Evolutionary conservation across 2,888 invertebrate genomes (phyloP).

Genomic region (Tachina fera): DNA sequence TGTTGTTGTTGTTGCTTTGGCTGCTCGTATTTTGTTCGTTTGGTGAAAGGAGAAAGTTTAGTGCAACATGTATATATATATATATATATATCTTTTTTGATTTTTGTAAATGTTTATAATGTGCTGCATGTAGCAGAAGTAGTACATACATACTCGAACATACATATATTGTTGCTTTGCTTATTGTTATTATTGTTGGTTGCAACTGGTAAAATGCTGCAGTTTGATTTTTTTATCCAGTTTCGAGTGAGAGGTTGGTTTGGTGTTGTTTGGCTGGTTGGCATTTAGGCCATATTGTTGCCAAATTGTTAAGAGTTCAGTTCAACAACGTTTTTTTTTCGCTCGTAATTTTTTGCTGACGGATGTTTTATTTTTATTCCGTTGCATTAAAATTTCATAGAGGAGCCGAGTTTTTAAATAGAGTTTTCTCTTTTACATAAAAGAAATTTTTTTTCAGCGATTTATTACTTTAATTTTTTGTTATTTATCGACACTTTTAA

Average conservation of each 20-base stretch:
- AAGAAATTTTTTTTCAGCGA: neutral
- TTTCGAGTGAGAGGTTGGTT: conserved; percentile 46
- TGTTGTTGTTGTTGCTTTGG: conserved; percentile 20
- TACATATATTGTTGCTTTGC: conserved; percentile 35
- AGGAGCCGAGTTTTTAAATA: conserved; percentile 17
- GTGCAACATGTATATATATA: conserved; percentile 43
- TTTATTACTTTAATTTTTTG: conserved; percentile 8
- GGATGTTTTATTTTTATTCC: conserved; percentile 9
- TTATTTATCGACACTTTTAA: neutral
- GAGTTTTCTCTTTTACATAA: conserved; percentile 28
- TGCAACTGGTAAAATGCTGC: conserved; percentile 51
- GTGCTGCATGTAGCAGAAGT: conserved; percentile 10
- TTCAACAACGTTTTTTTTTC: conserved; percentile 14
- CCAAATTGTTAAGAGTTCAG: conserved; percentile 61
- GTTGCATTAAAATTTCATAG: conserved; percentile 30
- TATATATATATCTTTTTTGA: conserved; percentile 15
- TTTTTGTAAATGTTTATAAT: conserved; percentile 24
- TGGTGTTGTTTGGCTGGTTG: conserved; percentile 50
- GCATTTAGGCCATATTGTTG: conserved; percentile 65
- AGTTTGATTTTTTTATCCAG: conserved; percentile 41
- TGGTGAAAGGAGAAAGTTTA: conserved; percentile 68
- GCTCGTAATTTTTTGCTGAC: conserved; percentile 8
- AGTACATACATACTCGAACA: neutral
- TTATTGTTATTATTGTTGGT: conserved; percentile 49
- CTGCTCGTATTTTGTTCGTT: conserved; percentile 30